Base-by-base conservation (phyloP, 2,113 vertebrate species). In the Thalassarche chlororhynchos region DNA sequence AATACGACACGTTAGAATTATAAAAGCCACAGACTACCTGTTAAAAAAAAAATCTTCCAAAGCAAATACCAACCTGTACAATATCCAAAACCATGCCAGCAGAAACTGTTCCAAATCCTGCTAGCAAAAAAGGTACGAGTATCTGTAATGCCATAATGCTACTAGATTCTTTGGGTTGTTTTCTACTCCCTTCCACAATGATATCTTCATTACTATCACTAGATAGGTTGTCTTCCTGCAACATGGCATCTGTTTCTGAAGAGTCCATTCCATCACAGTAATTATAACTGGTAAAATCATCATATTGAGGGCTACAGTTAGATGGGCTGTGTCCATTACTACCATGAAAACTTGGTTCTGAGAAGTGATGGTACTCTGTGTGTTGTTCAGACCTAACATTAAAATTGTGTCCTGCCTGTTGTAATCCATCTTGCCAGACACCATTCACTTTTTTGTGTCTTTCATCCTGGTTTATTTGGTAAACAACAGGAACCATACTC, bases 61-160 rank as follows among this genome's bases (percentile, higher is more conserved):
- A 74, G 46, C 32, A 81, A 84, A 93, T 92, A 97, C 98, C 94
- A 94, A 99, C 99, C 99, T 99, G 99, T 19, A 99, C 99, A 76
- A 99, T 97, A 90, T 99, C 99, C 96, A 99, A 98, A 96, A 99
- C 99, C 99, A 99, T 99, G 75, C 99, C 99, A 36, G 99, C 99
- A 3, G 99, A 99, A 42, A 99, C 99, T 0, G 99, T 99, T 87
- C 99, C 99, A 89, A 99, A 99, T 12, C 99, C 99, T 17, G 99
- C 99, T 1, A 99, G 98, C 84, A 99, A 94, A 94, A 99, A 99
- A 4, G 99, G 99, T 87, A 99, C 96, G 0, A 99, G 96, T 66
- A 99, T 99, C 92, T 99, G 99, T 88, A 99, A 83, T 1, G 99
- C 99, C 99, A 99, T 99, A 75, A 98, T 97, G 51, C 99, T 98